Conservation (phyloP, 1,140 invertebrate species). For the Drosophila asahinai region DNA sequence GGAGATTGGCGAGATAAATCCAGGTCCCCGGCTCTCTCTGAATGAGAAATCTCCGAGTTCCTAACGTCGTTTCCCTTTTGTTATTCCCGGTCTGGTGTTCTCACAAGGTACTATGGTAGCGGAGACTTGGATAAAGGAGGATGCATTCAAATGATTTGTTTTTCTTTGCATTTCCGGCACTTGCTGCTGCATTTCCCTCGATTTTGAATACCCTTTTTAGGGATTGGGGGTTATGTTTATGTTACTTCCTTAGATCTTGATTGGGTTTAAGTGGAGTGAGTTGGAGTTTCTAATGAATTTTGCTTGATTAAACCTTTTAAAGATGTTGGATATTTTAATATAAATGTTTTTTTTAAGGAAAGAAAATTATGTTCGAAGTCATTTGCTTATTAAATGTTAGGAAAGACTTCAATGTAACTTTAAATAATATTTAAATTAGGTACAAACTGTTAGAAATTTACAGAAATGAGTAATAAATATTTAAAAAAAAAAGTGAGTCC, state of each 20-base stretch:
- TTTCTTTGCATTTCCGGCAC: conserved; percentile 64
- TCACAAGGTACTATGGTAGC: conserved; percentile 23
- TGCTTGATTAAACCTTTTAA: not conserved
- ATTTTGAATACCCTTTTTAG: conserved; percentile 33
- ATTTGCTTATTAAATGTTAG: not conserved
- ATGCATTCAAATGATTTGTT: conserved; percentile 71
- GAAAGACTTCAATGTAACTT: not conserved
- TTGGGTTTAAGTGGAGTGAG: not conserved
- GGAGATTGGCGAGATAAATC: conserved; percentile 67
- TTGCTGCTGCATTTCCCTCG: conserved; percentile 27
- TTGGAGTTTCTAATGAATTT: not conserved
- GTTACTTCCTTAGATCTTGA: conserved; percentile 10
- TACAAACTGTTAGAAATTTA: no score
- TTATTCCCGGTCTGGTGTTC: conserved; percentile 26
- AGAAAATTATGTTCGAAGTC: no score
- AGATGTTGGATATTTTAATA: not conserved
- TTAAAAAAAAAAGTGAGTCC: not conserved
- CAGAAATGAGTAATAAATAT: not conserved
- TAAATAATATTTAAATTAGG: no score
- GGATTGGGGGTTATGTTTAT: not conserved
- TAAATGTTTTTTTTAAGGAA: no score
- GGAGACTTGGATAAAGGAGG: conserved; percentile 25
- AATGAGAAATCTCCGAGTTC: conserved; percentile 38
- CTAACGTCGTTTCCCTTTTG: conserved; percentile 67
- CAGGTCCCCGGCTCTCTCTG: conserved; percentile 15